phyloP scores from a whole-genome alignment of 1,140 invertebrate genomes.

The Lepidostoma basale region DNA sequence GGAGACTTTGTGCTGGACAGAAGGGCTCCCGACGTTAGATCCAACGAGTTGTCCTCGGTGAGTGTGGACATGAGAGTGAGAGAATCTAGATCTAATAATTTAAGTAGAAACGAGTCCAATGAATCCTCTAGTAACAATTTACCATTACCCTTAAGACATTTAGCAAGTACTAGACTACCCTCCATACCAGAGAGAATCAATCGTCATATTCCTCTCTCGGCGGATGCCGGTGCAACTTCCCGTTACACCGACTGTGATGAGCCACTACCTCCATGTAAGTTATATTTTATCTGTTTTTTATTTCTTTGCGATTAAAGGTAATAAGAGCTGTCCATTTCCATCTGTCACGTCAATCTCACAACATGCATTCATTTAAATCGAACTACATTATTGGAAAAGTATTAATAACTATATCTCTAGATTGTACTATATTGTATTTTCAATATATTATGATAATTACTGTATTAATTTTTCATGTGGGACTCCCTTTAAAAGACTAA shows the following conservation, averaged over 20 bases:
- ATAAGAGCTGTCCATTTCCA: no score
- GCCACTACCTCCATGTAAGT: conserved; percentile 71
- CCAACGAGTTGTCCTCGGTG: conserved; percentile 41
- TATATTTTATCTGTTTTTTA: background rate
- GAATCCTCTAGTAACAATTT: conserved; percentile 49
- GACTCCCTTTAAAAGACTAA: no score
- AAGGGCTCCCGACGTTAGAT: conserved; percentile 47
- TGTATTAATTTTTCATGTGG: no score
- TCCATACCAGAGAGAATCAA: conserved; percentile 55
- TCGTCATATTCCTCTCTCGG: conserved; percentile 34
- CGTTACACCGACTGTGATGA: conserved; percentile 72
- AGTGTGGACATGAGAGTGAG: conserved; percentile 39
- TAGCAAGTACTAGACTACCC: conserved; percentile 76
- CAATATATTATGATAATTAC: no score
- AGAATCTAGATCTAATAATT: conserved; percentile 43
- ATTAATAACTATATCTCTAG: no score
- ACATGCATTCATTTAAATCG: no score
- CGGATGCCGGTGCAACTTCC: conserved; percentile 28
- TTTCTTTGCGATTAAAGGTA: background rate
- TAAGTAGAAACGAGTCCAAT: conserved; percentile 46
- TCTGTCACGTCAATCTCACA: no score
- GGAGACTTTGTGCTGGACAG: conserved; percentile 45
- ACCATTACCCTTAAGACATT: conserved; percentile 71
- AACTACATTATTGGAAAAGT: no score
- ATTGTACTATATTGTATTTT: no score